phyloP scores from a whole-genome alignment of 2,113 vertebrate species.

The Lonchura striata region DNA sequence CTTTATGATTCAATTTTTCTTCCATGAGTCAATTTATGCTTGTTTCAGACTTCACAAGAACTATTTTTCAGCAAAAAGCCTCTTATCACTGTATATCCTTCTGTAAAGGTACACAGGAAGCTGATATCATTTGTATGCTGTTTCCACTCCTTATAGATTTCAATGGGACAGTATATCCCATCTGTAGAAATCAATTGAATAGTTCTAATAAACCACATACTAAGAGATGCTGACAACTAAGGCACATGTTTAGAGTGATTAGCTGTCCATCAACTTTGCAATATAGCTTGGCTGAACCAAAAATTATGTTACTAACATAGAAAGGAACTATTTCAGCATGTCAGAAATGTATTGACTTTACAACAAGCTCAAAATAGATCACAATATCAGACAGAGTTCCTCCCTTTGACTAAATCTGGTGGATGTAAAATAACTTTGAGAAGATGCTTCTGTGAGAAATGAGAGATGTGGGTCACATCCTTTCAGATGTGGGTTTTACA shows the following conservation, averaged over 20 bases:
- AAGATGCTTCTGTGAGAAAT: not conserved
- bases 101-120: not conserved
- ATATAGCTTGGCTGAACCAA: not conserved
- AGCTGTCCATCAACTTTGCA: not conserved
- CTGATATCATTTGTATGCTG: not conserved
- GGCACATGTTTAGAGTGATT: not conserved
- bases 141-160: not conserved
- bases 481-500: not conserved
- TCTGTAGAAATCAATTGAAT: not conserved
- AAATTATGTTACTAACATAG: not conserved
- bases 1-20: constrained; percentile 32
- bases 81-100: not conserved
- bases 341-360: not conserved
- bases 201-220: not conserved
- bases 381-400: not conserved
- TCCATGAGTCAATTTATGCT: not conserved
- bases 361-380: not conserved
- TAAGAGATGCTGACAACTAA: not conserved
- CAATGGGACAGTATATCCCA: not conserved
- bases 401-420: not conserved
- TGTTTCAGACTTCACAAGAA: not conserved
- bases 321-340: not conserved
- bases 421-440: not conserved
- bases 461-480: not conserved
- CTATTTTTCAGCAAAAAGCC: not conserved